phyloP scores from a whole-genome alignment of 1,140 invertebrate species.

The Procambarus clarkii region DNA sequence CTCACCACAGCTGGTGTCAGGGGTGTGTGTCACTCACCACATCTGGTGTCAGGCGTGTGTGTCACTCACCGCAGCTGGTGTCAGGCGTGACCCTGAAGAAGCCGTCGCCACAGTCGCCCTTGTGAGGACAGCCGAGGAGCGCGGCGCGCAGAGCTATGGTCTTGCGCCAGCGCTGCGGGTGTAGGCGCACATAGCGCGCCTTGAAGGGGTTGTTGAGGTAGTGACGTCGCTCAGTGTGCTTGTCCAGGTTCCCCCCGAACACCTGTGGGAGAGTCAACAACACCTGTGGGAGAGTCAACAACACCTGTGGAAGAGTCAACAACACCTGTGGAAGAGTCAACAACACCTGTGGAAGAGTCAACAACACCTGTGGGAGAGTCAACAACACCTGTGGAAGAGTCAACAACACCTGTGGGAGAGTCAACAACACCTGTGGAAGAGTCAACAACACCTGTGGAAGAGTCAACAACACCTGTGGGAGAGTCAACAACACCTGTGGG shows the following conservation, averaged over 20 bases:
- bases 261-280: constrained; percentile 76
- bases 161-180: constrained; percentile 78
- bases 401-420: constrained; percentile 76
- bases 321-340: constrained; percentile 76
- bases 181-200: constrained; percentile 78
- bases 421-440: constrained; percentile 76
- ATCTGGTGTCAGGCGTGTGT: background rate
- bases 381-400: constrained; percentile 76
- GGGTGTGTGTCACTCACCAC: background rate
- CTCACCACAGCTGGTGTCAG: background rate
- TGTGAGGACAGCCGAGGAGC: constrained; percentile 79
- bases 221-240: constrained; percentile 78
- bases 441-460: constrained; percentile 76
- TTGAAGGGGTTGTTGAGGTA: constrained; percentile 80
- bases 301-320: constrained; percentile 75
- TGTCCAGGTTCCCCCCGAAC: constrained; percentile 80
- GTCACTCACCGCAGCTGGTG: constrained; percentile 77
- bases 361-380: constrained; percentile 76
- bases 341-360: constrained; percentile 76
- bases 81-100: constrained; percentile 79
- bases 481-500: constrained; percentile 76
- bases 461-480: constrained; percentile 76
- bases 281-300: constrained; percentile 75
- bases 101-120: constrained; percentile 77
- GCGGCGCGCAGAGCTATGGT: constrained; percentile 78